Evolutionary conservation across 2,888 invertebrate genomes (phyloP), one percentile per base, ranked within the genome.

Genomic region (Agrotis segetum): DNA sequence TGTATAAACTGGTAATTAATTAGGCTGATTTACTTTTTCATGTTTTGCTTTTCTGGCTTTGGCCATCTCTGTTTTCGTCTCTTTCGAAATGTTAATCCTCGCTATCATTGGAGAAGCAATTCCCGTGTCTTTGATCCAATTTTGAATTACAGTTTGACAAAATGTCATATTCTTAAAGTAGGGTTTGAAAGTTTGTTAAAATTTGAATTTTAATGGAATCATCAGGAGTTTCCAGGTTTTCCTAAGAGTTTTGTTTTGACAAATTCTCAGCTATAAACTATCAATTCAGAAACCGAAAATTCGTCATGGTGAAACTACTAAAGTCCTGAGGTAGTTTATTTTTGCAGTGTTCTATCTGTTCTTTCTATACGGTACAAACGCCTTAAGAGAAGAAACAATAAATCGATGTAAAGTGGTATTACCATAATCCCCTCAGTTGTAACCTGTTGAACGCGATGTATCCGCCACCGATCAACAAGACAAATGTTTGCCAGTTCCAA

Each of bases 401-500:
- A 49, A 77, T 70, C 46, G 21, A 40, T 50, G 49, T 60, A 65
- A 65, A 65, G 7, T 62, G 2, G 49, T 13, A 79, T 82, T 80
- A 79, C 74, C 83, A 80, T 80, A 80, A 82, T 71, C 83, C 83
- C 66, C 62, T 40, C 44, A 16, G 58, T 68, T 64, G 40, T 40
- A 77, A 94, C 95, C 92, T 95, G 95, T 95, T 95, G 94, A 91
- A 81, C 79, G 66, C 66, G 14, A 68, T 77, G 66, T 75, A 76
- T 72, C 81, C 83, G 13, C 73, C 77, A 44, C 74, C 75, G 81
- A 79, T 81, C 86, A 83, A 88, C 88, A 90, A 92, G 91, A 94
- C 92, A 92, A 95, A 96, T 96, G 94, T 95, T 95, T 95, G 90
- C 89, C 78, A 83, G 87, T 83, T 76, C 87, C 92, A 83, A 91